These are phyloP conservation scores for Tanypteryx hageni DNA, from an alignment of 2,888 invertebrate genomes.

Conservation along the genomic window DNA sequence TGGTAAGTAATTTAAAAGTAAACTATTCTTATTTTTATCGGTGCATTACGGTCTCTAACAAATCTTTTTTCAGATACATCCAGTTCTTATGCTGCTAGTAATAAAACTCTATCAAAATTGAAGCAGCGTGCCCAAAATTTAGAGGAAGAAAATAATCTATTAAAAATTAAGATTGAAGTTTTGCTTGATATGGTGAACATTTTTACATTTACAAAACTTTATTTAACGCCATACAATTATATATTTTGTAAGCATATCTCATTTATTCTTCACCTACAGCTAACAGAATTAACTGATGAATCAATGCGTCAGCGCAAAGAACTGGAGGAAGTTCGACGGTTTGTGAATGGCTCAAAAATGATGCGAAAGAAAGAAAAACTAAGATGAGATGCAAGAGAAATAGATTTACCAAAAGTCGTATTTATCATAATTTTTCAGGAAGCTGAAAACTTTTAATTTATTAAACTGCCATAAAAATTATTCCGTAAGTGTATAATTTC, in stretches of 20 bases:
- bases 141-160: constrained; percentile 50
- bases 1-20: not conserved
- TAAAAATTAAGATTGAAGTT: constrained; percentile 46
- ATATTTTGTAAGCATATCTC: not conserved
- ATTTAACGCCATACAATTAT: not conserved
- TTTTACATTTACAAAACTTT: not conserved
- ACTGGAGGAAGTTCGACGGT: constrained; percentile 32
- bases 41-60: not conserved
- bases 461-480: too few relatives aligned
- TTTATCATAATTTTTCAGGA: too few relatives aligned
- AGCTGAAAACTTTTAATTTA: too few relatives aligned
- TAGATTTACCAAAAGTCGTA: too few relatives aligned
- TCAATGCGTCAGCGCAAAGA: constrained; percentile 55
- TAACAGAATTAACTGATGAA: constrained; percentile 44
- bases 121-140: constrained; percentile 45
- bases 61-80: not conserved
- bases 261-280: not conserved
- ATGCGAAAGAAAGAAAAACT: constrained; percentile 16
- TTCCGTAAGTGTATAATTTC: too few relatives aligned
- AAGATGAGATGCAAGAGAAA: not conserved
- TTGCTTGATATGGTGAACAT: constrained; percentile 43
- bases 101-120: constrained; percentile 39
- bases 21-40: not conserved
- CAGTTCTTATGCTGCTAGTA: not conserved
- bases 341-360: constrained; percentile 19